Conservation (phyloP, 2,888 invertebrate genomes). For the Hirtodrosophila confusa region DNA sequence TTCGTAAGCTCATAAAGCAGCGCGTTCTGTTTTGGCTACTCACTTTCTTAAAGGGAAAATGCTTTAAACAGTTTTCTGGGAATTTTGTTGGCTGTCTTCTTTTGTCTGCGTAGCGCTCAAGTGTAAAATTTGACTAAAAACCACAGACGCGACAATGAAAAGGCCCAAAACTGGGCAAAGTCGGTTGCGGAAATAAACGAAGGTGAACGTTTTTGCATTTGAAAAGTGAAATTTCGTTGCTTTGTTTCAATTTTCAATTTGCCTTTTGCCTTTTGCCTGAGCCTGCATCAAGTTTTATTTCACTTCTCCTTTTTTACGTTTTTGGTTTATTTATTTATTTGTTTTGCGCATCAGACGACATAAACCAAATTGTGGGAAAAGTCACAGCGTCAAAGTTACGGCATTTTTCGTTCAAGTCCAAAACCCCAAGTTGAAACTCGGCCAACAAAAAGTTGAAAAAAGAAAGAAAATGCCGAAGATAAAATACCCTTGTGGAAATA, state of each 20-base stretch:
- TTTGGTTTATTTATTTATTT: conserved; percentile 60
- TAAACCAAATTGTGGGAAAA: conserved; percentile 67
- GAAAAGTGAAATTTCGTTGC: conserved; percentile 74
- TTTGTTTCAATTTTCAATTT: conserved; percentile 51
- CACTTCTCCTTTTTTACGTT: conserved; percentile 1
- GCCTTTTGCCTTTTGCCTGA: conserved; percentile 10
- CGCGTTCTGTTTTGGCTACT: conserved; percentile 53
- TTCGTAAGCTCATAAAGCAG: conserved; percentile 49
- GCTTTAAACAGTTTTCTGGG: conserved; percentile 31
- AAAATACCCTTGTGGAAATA: too few species aligned
- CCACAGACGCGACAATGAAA: conserved; percentile 55
- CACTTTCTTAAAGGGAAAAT: conserved; percentile 61
- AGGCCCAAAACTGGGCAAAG: conserved; percentile 42
- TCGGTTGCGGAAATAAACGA: conserved; percentile 76
- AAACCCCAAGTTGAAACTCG: conserved; percentile 22
- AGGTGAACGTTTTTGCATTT: conserved; percentile 77
- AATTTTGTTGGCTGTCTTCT: conserved; percentile 18
- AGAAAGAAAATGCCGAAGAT: neutral
- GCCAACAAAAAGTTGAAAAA: conserved; percentile 13
- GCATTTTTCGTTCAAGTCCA: conserved; percentile 43
- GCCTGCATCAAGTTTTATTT: conserved; percentile 23
- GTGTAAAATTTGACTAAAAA: conserved; percentile 66
- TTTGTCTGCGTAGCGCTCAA: conserved; percentile 41
- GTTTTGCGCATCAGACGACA: conserved; percentile 34
- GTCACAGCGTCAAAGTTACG: conserved; percentile 61